Base-by-base conservation (phyloP, 2,113 vertebrate genomes). In the Dipodomys stephensi region DNA sequence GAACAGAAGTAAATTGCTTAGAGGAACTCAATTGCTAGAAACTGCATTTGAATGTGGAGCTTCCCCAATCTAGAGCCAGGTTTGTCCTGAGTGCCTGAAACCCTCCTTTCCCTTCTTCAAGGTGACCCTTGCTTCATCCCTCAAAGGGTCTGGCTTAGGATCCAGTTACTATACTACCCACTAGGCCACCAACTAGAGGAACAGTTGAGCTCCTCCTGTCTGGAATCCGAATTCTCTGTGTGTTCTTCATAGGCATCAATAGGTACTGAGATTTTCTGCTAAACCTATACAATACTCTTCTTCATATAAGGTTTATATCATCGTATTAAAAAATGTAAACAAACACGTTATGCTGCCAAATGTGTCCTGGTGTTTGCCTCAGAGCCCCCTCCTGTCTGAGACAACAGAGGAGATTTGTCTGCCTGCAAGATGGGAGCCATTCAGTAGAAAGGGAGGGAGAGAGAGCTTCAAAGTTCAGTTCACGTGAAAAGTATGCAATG, bases 271-370 rank as follows among this genome's bases (percentile, higher is more conserved):
- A 85, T 39, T 44, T 87, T 74, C 73, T 74, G 35, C 30, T 57
- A 35, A 90, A 93, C n/a, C 1, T 39, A 72, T 28, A 60, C 88
- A 57, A 73, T 64, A 12, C 0, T 20, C 3, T 27, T 65, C 30
- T 28, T 3, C 57, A 30, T 9, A 23, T 3, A 19, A 57, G 6
- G 8, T 16, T 65, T 69, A 78, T 6, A 60, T 68, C 39, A 16
- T 73, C 68, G 22, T 6, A 72, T 57, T 22, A 12, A 53, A 53
- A 95, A 90, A 93, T 79, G 67, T 23, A 91, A 91, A 62, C 28
- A 87, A 88, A 13, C 9, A 28, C 13, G 28, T 30, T 86, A 11
- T 23, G 4, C 71, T 72, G 76, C 25, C 32, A 65, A 62, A 28
- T 44, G 67, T 35, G 73, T 67, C 30, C 87, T 79, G 28, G 11